These are phyloP conservation scores for Panurus biarmicus DNA, from an alignment of 2,113 vertebrate species.

Conservation along the genomic window DNA sequence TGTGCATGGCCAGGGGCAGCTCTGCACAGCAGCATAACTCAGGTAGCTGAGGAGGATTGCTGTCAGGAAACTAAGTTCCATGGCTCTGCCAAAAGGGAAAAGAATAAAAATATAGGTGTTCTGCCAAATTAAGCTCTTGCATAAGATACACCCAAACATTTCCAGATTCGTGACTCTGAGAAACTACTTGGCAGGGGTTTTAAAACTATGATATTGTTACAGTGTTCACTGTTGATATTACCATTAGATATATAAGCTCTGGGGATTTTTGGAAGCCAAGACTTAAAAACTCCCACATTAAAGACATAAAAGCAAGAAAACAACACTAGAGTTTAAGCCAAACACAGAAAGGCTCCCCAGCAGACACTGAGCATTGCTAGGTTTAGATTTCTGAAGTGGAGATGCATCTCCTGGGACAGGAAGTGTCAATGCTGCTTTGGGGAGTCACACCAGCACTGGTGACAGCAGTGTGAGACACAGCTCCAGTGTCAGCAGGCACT, in stretches of 20 bases:
- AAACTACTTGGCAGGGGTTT: neutral
- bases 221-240: neutral
- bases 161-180: neutral
- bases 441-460: accelerated
- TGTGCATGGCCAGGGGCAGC: accelerated
- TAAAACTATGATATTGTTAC: neutral
- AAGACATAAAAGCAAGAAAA: neutral
- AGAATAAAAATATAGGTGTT: neutral
- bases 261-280: neutral
- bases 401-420: neutral
- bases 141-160: neutral
- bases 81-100: neutral
- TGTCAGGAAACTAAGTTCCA: neutral
- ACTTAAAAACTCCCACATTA: neutral
- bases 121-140: slow-evolving; percentile 15
- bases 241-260: neutral
- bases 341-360: neutral
- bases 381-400: neutral
- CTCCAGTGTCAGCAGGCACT: neutral
- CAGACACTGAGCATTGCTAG: neutral
- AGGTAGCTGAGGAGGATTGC: neutral
- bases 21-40: neutral
- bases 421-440: accelerated
- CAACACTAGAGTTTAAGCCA: neutral
- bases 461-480: neutral